Evolutionary conservation across 2,113 vertebrate genomes (phyloP), one percentile per base, ranked within the genome.

Genomic region (Myotis brandtii): DNA sequence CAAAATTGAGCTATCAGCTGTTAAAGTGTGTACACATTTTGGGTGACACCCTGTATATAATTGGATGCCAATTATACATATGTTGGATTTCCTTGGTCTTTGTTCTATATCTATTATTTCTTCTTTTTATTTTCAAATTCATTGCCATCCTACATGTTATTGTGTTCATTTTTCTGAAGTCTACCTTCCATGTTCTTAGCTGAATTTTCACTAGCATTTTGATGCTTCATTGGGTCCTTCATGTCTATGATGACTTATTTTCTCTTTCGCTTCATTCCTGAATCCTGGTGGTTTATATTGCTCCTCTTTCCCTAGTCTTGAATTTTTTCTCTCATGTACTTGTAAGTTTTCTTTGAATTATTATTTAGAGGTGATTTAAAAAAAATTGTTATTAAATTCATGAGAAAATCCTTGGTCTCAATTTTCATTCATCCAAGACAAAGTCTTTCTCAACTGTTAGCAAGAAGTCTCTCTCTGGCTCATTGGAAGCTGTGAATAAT

Each of bases 371-470:
- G 12, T 64, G 21, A 72, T 83, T 66, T 85, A 62, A 20, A 20
- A 20, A 59, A 89, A 64, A 52, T 79, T 88, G 40, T 89, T 86
- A 40, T 72, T 94, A 50, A 87, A 66, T 84, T 93, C 46, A 50
- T 43, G 62, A 82, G 18, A 88, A 87, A 86, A 86, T 72, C 48
- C 0, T 66, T 75, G 20, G 9, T 62, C 14, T 40, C 37, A 62
- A 21, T 48, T 88, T 91, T 82, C 87, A 59, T 88, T 67, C 43
- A n/a, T 72, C 23, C 13, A 73, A 54, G 88, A 54, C n/a, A 73
- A 91, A 85, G 34, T 56, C 59, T 75, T 79, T 75, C 75, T 64
- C 30, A 82, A 66, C 43, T 70, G 34, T n/a, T 64, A 46, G 37
- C 18, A 92, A 76, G 81, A 59, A 46, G 27, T 64, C 30, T 92